Conservation (phyloP, 2,797 vertebrate species). For the Tinamus major region DNA sequence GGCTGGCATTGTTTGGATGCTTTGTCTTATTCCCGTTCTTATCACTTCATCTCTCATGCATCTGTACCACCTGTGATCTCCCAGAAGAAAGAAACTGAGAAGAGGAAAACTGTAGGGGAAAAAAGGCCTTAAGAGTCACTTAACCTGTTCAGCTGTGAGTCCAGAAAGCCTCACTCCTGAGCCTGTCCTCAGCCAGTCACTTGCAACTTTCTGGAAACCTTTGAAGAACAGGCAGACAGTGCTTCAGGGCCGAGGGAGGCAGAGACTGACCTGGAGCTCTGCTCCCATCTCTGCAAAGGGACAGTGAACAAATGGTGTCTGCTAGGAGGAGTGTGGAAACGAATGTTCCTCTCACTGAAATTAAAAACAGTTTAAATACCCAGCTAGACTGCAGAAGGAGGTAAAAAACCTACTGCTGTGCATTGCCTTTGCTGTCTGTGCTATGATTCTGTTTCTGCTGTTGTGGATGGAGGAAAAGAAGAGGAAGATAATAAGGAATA, state of each 20-base stretch:
- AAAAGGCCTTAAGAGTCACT: background rate
- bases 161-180: background rate
- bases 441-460: background rate
- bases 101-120: background rate
- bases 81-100: background rate
- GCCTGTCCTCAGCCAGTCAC: background rate
- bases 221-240: background rate
- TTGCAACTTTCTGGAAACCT: background rate
- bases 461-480: constrained; percentile 7
- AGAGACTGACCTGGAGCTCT: background rate
- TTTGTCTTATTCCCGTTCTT: constrained; percentile 55
- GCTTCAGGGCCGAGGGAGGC: background rate
- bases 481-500: constrained; percentile 26
- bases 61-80: background rate
- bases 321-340: accelerated
- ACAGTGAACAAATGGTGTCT: background rate
- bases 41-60: constrained; percentile 41
- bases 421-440: background rate
- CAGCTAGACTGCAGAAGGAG: background rate
- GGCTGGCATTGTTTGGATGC: background rate
- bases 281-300: background rate
- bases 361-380: background rate
- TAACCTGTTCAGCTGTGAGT: background rate
- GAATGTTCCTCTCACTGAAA: background rate
- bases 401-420: background rate